phyloP scores from a whole-genome alignment of 2,797 vertebrate species.

The Botia kubotai region DNA sequence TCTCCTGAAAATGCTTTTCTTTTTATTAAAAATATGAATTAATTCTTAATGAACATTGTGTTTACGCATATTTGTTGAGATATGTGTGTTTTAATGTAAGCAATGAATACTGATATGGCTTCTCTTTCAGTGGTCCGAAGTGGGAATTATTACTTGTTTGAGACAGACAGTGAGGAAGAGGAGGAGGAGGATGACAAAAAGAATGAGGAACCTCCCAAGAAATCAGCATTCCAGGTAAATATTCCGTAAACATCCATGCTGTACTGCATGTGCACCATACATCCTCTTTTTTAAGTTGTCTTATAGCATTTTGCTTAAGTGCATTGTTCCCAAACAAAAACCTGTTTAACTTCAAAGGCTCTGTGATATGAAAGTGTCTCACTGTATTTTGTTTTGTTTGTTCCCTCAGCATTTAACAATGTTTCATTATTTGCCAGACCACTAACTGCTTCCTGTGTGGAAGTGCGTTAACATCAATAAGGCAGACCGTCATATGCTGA shows the following conservation, averaged over 20 bases:
- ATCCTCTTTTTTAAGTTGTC: neutral
- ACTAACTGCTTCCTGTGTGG: slow-evolving; percentile 59
- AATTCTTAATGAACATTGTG: neutral
- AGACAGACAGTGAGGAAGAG: slow-evolving; percentile 93
- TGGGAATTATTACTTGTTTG: slow-evolving; percentile 98
- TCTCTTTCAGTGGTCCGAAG: slow-evolving; percentile 90
- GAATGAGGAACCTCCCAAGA: slow-evolving; percentile 83
- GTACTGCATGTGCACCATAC: neutral
- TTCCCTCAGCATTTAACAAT: slow-evolving; percentile 57
- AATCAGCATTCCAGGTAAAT: slow-evolving; percentile 86
- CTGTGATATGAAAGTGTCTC: slow-evolving; percentile 25
- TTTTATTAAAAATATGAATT: neutral
- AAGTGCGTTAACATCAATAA: slow-evolving; percentile 38
- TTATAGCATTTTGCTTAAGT: neutral
- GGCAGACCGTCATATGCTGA: slow-evolving; percentile 46
- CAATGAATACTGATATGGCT: slow-evolving; percentile 3
- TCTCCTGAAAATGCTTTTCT: too few species aligned
- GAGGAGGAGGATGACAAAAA: slow-evolving; percentile 87
- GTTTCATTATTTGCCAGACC: slow-evolving; percentile 56
- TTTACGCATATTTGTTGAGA: neutral
- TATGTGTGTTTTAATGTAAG: neutral
- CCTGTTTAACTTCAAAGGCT: slow-evolving; percentile 12
- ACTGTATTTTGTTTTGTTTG: slow-evolving; percentile 38
- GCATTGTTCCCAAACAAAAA: slow-evolving; percentile 20
- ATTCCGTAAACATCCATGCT: neutral